Evolutionary conservation across 2,113 vertebrate species (phyloP).

Genomic region (Megaleporinus macrocephalus): DNA sequence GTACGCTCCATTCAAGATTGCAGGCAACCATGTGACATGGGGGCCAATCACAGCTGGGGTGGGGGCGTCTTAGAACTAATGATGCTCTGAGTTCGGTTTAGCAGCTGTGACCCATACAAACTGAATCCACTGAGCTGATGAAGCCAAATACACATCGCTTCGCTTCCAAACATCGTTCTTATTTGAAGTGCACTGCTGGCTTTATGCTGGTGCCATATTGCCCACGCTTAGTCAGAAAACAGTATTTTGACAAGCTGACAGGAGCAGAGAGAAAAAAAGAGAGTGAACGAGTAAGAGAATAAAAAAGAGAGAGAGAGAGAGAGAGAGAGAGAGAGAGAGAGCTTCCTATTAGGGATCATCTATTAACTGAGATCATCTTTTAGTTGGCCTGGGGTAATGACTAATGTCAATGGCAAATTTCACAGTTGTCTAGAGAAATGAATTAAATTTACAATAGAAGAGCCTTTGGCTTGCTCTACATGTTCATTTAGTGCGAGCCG

Average conservation of each 20-base stretch:
- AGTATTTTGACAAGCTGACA: background rate
- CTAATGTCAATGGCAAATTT: slow-evolving; percentile 99
- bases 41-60: too few relatives aligned
- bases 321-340: background rate
- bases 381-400: slow-evolving; percentile 96
- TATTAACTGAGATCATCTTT: slow-evolving; percentile 99
- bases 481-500: slow-evolving; percentile 91
- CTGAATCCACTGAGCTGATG: too few relatives aligned
- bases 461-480: slow-evolving; percentile 95
- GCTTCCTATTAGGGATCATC: slow-evolving; percentile 98
- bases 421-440: slow-evolving; percentile 99
- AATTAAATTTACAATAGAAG: slow-evolving; percentile 98
- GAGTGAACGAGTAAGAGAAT: slow-evolving; percentile 5
- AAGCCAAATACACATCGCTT: too few relatives aligned
- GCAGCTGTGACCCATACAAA: too few relatives aligned
- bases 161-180: too few relatives aligned
- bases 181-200: too few relatives aligned
- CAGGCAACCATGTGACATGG: too few relatives aligned
- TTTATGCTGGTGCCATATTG: too few relatives aligned
- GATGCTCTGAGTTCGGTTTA: too few relatives aligned
- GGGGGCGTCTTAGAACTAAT: too few relatives aligned
- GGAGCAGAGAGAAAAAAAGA: background rate
- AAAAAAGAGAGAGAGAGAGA: background rate
- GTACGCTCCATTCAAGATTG: too few relatives aligned
- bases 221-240: slow-evolving; percentile 64